A percentile compares a stretch with the other conserved stretches of the same genome.
Evolutionary conservation across 2,797 vertebrate species (phyloP).

Genomic region (Chromobotia macracanthus): DNA sequence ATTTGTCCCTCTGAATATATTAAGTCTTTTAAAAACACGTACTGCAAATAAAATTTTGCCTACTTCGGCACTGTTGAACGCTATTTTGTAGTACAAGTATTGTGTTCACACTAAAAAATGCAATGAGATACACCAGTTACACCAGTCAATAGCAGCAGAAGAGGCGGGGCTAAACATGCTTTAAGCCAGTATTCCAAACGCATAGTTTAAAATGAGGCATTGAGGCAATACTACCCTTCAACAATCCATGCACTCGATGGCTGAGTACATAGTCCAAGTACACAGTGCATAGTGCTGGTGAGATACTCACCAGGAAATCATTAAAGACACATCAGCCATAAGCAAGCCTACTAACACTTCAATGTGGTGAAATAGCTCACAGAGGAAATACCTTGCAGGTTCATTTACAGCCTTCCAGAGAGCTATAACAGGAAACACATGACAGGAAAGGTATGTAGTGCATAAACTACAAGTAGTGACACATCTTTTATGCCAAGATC

Average conservation of each 20-base stretch:
- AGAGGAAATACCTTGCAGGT: neutral
- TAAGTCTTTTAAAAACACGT: conserved; percentile 34
- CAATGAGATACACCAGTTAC: too few species aligned
- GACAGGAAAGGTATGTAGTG: neutral
- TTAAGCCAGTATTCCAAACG: too few species aligned
- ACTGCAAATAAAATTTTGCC: too few species aligned
- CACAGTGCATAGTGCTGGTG: neutral
- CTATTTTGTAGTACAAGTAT: too few species aligned
- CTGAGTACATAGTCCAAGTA: neutral
- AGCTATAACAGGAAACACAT: neutral
- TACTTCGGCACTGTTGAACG: too few species aligned
- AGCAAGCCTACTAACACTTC: neutral
- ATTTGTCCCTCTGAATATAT: neutral
- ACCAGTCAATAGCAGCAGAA: too few species aligned
- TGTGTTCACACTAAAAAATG: too few species aligned
- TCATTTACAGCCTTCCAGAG: neutral
- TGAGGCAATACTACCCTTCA: neutral
- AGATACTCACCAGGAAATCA: conserved; percentile 14
- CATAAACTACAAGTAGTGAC: neutral
- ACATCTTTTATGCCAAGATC: neutral
- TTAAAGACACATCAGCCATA: conserved; percentile 26
- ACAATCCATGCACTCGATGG: neutral
- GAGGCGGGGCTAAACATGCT: neutral
- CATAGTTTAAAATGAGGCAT: too few species aligned
- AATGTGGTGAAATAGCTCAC: neutral